Percentiles rank a stretch among this genome's conserved stretches.
phyloP scores from a whole-genome alignment of 1,140 invertebrate genomes.

The Drosophila insularis region DNA sequence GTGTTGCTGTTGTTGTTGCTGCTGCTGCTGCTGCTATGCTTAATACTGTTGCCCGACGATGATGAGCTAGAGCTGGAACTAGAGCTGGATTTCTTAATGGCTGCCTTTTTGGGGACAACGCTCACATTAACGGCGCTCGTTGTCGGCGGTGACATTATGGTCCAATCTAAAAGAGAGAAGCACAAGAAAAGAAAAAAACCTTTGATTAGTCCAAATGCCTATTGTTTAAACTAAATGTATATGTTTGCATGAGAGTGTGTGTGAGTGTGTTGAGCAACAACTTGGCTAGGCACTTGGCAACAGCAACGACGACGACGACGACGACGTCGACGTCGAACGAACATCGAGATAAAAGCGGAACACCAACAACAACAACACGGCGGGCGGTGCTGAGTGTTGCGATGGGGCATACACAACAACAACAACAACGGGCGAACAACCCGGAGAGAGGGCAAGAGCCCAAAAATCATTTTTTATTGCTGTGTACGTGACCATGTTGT shows the following conservation, averaged over 20 bases:
- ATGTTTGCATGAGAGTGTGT: not conserved
- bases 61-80: constrained; percentile 36
- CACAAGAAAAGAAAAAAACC: constrained; percentile 27
- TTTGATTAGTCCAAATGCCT: constrained; percentile 48
- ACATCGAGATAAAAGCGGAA: constrained; percentile 65
- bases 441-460: constrained; percentile 28
- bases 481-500: constrained; percentile 34
- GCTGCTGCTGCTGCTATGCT: constrained; percentile 41
- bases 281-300: constrained; percentile 64
- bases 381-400: not conserved
- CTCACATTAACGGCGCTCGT: constrained; percentile 40
- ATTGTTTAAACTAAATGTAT: constrained; percentile 15
- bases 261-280: constrained; percentile 38
- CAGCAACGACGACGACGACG: constrained; percentile 23
- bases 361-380: constrained; percentile 25
- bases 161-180: constrained; percentile 71
- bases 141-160: constrained; percentile 54
- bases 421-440: constrained; percentile 14
- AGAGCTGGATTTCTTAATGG: constrained; percentile 30
- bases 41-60: constrained; percentile 41
- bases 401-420: constrained; percentile 11
- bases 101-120: constrained; percentile 57
- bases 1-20: constrained; percentile 35
- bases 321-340: not conserved
- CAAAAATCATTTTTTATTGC: constrained; percentile 63